A percentile compares a stretch with the other conserved stretches of the same genome.
Evolutionary conservation across 2,113 vertebrate species (phyloP).

Genomic region (Oreotrochilus melanogaster): DNA sequence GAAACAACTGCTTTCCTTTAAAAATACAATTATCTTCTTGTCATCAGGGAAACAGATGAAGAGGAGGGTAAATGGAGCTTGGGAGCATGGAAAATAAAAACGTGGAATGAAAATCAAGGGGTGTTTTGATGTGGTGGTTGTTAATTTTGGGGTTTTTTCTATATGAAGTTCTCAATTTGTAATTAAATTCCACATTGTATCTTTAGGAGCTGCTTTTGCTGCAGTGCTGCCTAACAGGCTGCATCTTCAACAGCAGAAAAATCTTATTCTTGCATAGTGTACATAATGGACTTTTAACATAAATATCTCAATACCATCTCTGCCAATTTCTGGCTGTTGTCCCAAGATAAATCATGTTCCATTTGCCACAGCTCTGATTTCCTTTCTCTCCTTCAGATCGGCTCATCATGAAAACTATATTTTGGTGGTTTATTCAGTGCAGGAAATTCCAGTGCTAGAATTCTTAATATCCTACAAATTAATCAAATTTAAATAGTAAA

Average conservation of each 20-base stretch:
- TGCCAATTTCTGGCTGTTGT: neutral
- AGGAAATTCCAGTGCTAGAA: constrained; percentile 4
- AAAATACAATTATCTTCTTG: neutral
- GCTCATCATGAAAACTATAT: neutral
- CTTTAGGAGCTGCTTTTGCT: neutral
- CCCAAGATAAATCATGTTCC: neutral
- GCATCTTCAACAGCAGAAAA: neutral
- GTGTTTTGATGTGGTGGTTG: neutral
- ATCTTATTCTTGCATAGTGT: neutral
- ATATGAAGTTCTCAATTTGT: neutral
- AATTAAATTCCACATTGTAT: neutral
- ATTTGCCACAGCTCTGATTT: neutral
- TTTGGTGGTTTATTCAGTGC: neutral
- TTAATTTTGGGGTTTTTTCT: neutral
- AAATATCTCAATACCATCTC: neutral
- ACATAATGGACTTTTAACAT: constrained; percentile 37
- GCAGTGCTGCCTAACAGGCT: neutral
- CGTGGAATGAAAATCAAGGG: neutral
- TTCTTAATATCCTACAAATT: neutral
- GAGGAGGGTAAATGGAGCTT: neutral
- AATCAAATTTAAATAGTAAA: constrained; percentile 14
- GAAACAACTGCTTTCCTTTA: neutral
- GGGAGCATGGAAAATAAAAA: neutral
- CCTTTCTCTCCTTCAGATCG: neutral
- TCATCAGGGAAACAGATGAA: neutral